phyloP scores from a whole-genome alignment of 2,113 vertebrate species.

The Podilymbus podiceps region DNA sequence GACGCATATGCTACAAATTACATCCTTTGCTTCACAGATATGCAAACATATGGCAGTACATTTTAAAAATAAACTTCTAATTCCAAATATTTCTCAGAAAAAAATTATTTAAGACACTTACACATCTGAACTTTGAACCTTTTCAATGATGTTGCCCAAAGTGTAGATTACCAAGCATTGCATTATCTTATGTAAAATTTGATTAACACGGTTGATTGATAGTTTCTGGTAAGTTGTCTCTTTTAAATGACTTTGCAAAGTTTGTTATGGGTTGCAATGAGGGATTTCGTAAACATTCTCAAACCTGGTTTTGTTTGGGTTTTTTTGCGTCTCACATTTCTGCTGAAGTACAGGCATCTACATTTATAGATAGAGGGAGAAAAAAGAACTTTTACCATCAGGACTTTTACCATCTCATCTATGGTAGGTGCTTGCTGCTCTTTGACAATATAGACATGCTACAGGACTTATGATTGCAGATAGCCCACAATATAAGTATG shows the following conservation, averaged over 20 bases:
- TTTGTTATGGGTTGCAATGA: background rate
- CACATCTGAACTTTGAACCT: background rate
- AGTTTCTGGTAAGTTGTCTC: background rate
- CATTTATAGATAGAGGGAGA: background rate
- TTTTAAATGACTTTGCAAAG: background rate
- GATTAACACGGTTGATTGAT: background rate
- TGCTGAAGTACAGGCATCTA: background rate
- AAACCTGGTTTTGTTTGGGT: rapidly evolving
- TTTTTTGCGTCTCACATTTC: background rate
- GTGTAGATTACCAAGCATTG: background rate
- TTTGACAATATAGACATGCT: background rate
- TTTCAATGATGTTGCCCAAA: background rate
- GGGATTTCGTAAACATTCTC: background rate
- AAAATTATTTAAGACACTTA: background rate
- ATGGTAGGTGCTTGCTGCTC: background rate
- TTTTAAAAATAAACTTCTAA: background rate
- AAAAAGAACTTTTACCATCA: background rate
- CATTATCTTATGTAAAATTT: background rate
- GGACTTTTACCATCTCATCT: background rate
- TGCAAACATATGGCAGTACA: background rate
- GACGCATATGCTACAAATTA: background rate
- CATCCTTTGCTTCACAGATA: background rate
- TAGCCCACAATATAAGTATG: background rate
- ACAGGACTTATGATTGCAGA: background rate
- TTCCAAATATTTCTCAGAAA: background rate